Conservation (phyloP, 2,888 invertebrate genomes). For the Criorhina ranunculi region DNA sequence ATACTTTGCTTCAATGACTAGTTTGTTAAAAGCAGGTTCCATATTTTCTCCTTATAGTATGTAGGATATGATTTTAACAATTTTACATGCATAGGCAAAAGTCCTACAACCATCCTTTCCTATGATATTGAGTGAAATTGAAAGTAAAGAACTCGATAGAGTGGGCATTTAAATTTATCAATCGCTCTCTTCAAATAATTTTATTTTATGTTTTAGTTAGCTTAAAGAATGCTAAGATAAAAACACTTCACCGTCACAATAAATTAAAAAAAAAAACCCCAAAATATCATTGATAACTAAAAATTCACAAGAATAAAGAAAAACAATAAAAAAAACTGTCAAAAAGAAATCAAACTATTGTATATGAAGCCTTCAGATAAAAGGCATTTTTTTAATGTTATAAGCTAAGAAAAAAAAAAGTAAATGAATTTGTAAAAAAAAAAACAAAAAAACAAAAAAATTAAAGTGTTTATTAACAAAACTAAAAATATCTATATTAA, state of each 20-base stretch:
- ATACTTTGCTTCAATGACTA: too few relatives aligned
- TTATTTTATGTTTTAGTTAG: too few relatives aligned
- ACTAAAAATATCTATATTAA: conserved; percentile 37
- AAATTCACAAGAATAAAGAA: conserved; percentile 22
- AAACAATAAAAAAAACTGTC: conserved; percentile 3
- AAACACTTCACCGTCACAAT: background rate
- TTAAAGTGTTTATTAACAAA: conserved; percentile 39
- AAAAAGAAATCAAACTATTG: conserved; percentile 13
- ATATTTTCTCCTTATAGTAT: too few relatives aligned
- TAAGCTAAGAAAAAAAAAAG: conserved; percentile 11
- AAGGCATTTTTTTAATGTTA: conserved; percentile 37
- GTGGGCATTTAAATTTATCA: too few relatives aligned
- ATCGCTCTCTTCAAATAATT: too few relatives aligned
- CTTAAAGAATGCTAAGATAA: background rate
- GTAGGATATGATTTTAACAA: too few relatives aligned
- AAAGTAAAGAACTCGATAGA: too few relatives aligned
- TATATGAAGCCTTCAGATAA: conserved; percentile 39
- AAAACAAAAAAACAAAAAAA: conserved; percentile 7
- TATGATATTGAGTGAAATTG: too few relatives aligned
- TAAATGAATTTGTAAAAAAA: conserved; percentile 23
- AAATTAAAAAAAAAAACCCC: background rate
- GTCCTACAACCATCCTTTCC: too few relatives aligned
- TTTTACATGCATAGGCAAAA: too few relatives aligned
- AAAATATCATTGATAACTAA: conserved; percentile 29
- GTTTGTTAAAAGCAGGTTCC: too few relatives aligned